These are phyloP conservation scores for Actinostola sp. DNA, from an alignment of 92 coral and sea anemone species.

Conservation along the genomic window DNA sequence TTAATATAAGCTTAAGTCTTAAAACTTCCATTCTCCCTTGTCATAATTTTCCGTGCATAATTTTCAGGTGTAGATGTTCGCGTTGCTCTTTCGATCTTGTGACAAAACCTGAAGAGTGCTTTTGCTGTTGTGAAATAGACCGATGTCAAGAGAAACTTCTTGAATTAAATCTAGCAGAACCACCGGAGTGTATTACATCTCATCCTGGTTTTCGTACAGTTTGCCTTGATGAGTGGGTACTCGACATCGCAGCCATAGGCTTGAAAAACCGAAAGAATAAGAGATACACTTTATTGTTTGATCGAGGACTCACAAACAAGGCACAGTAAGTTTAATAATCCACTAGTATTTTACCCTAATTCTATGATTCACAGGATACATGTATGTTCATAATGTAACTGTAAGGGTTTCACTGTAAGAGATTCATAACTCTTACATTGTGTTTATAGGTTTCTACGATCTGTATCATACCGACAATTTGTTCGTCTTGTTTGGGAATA, in stretches of 20 bases:
- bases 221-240: constrained; percentile 35
- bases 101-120: not conserved
- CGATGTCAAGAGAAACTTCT: constrained; percentile 22
- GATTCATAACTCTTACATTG: too few species aligned
- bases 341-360: not conserved
- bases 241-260: constrained; percentile 33
- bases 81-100: not conserved
- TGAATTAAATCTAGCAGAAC: too few species aligned
- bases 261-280: not conserved
- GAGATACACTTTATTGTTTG: not conserved
- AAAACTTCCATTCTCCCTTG: not conserved
- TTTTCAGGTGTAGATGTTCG: not conserved
- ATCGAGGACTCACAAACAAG: not conserved
- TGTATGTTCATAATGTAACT: constrained; percentile 1
- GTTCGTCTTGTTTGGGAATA: not conserved
- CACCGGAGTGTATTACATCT: constrained; percentile 25
- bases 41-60: too few species aligned
- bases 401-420: too few species aligned
- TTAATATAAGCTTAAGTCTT: not conserved
- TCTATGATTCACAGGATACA: not conserved
- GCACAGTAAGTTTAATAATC: not conserved
- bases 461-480: constrained; percentile 23
- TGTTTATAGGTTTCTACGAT: constrained; percentile 8
- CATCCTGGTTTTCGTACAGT: constrained; percentile 33
- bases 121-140: constrained; percentile 22